Percentiles rank a stretch among this genome's conserved stretches.
These are phyloP conservation scores for Strigops habroptila DNA, from an alignment of 2,113 vertebrate species.

Conservation along the genomic window DNA sequence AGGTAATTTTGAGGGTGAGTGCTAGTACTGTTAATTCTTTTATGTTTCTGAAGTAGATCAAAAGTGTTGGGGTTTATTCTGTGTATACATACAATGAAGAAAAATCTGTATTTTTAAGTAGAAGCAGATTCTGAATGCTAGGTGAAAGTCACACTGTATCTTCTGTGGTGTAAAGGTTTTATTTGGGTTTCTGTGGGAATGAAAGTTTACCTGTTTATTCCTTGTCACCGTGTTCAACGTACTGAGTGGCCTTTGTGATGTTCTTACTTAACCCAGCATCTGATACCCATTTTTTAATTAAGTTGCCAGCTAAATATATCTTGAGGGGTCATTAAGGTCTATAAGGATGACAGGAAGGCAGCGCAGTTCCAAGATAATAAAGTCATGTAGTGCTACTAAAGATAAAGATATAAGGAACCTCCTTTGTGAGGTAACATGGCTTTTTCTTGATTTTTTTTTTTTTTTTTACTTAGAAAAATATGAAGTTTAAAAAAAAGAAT, in stretches of 20 bases:
- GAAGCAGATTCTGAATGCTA: not conserved
- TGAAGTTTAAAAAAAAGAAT: not conserved
- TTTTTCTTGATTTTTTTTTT: not conserved
- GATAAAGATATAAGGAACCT: not conserved
- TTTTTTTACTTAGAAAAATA: not conserved
- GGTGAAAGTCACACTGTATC: not conserved
- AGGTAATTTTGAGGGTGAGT: not conserved
- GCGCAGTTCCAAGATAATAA: not conserved
- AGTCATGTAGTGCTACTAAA: not conserved
- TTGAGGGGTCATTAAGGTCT: not conserved
- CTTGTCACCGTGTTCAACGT: not conserved
- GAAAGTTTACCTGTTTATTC: not conserved
- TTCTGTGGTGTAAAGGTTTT: not conserved
- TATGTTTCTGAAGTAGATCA: not conserved
- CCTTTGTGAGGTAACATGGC: not conserved
- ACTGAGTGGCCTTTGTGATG: not conserved
- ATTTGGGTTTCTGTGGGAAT: not conserved
- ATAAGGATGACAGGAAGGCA: not conserved
- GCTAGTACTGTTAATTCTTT: not conserved
- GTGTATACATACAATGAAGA: not conserved
- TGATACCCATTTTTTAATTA: not conserved
- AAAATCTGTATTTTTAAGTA: not conserved
- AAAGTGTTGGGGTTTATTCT: not conserved
- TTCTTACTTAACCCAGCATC: not conserved
- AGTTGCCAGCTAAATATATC: not conserved